Conservation (phyloP, 1,140 invertebrate genomes). For the Parapsyche elsis region DNA sequence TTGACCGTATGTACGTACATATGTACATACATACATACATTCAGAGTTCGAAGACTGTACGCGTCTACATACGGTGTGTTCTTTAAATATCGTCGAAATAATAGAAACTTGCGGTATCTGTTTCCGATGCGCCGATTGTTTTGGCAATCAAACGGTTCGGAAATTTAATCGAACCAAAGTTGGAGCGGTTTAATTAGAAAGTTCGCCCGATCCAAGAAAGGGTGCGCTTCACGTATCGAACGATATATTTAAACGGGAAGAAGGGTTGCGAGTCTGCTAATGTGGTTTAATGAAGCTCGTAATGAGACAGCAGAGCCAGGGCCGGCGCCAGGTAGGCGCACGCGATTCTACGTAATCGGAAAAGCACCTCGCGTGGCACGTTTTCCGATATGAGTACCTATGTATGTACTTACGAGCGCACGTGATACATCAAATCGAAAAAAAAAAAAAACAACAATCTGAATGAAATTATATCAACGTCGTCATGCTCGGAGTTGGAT, state of each 20-base stretch:
- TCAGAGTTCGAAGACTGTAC: too few relatives aligned
- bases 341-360: constrained; percentile 24
- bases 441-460: background rate
- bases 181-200: constrained; percentile 23
- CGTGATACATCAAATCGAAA: background rate
- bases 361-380: constrained; percentile 16
- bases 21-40: too few relatives aligned
- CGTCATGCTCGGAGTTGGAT: background rate
- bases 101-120: background rate
- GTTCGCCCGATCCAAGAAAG: background rate
- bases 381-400: constrained; percentile 11
- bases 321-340: constrained; percentile 48
- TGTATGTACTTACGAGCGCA: background rate
- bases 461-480: background rate
- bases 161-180: constrained; percentile 12
- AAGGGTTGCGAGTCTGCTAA: constrained; percentile 7
- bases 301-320: constrained; percentile 20
- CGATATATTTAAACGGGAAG: background rate
- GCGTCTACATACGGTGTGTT: too few relatives aligned
- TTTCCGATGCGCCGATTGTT: constrained; percentile 17
- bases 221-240: too few relatives aligned
- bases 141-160: background rate
- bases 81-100: too few relatives aligned
- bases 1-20: too few relatives aligned
- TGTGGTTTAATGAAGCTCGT: constrained; percentile 29